phyloP scores from a whole-genome alignment of 2,888 invertebrate species.

The Acanthosepion pharaonis region DNA sequence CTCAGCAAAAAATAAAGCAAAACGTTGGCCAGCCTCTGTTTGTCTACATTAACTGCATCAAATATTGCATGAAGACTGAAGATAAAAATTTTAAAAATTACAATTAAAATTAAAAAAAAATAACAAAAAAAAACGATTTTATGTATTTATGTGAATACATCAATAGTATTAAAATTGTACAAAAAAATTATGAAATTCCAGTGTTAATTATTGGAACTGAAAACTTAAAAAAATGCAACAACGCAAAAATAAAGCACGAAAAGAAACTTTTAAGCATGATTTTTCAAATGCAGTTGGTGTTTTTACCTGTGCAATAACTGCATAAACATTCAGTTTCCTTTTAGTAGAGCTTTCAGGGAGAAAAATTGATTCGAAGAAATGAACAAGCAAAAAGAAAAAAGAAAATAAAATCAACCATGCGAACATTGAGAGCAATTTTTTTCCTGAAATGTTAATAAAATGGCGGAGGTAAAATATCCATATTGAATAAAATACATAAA shows the following conservation, averaged over 20 bases:
- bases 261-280: not conserved
- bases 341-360: slow-evolving; percentile 20
- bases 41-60: not conserved
- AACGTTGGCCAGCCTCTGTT: slow-evolving; percentile 6
- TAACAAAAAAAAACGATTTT: not conserved
- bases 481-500: slow-evolving; percentile 33
- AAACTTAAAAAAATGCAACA: not conserved
- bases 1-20: not conserved
- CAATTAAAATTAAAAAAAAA: not conserved
- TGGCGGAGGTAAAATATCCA: slow-evolving; percentile 33
- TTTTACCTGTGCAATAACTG: slow-evolving; percentile 33
- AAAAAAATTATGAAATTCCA: not conserved
- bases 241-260: no score
- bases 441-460: not conserved
- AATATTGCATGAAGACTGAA: slow-evolving; percentile 17
- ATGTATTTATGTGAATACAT: not conserved
- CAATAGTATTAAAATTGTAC: not conserved
- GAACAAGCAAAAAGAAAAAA: not conserved
- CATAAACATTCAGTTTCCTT: not conserved
- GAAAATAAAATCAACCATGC: not conserved
- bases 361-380: not conserved
- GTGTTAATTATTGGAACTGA: not conserved
- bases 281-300: not conserved
- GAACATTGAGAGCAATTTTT: not conserved
- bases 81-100: not conserved